Evolutionary conservation across 92 coral and sea anemone genomes (phyloP), one percentile per base, ranked within the genome.

Genomic region (Virgularia gustaviana): DNA sequence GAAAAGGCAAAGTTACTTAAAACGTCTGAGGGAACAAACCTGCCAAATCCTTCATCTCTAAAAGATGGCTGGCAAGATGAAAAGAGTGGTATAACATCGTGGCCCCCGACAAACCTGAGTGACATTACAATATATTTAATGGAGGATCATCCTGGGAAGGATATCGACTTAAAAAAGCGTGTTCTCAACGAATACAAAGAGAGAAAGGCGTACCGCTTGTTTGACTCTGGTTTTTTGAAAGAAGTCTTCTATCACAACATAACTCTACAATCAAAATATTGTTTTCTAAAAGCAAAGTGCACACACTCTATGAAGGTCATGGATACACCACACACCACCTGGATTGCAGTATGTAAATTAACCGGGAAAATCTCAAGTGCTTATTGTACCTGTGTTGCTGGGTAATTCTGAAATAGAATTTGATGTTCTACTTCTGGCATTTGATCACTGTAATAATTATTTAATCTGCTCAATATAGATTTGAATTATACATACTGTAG

Each of bases 381-480:
- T 27, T 80, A 80, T 41, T 80, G 84, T 54, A 41, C 84, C 3
- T 80, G 84, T 79, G 80, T 79, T 38, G 84, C 80, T 57, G 83
- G 79, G 83, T 70, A 80, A 16, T 13, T 43, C 51, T 13, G 19
- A 43, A 43, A 20, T 43, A 20, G n/a, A 43, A 13, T 43, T 43
- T 43, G 51, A 13, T 43, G n/a, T 20, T 43, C n/a, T 43, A 43
- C 51, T 43, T 16, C 51, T 16, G 51, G 51, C 20, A 68, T 37
- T 68, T 35, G 25, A 23, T 47, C 29, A 24, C 62, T 68, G 20
- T 68, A 42, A 28, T 30, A 31, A 34, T 30, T 24, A 2, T 58
- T 68, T 49, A 23, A 42, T 23, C 35, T 68, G 11, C 49, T 49
- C 32, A 68, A 27, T 42, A 49, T 36, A 2, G 54, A 24, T 42